Evolutionary conservation across 1,140 invertebrate genomes (phyloP).

Genomic region (Zaprionus africanus): DNA sequence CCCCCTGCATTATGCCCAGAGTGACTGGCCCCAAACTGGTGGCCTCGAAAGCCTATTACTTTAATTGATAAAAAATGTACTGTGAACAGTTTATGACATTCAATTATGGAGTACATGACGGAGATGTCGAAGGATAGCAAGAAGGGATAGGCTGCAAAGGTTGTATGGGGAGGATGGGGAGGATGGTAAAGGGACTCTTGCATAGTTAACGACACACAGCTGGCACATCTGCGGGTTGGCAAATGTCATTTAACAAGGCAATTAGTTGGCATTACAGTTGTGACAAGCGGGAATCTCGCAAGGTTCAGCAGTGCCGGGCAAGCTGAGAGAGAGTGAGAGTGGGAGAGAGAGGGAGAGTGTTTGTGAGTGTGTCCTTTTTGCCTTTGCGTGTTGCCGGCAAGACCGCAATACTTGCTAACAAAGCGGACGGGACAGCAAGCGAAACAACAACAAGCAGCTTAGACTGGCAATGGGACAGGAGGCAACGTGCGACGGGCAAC

Average conservation of each 20-base stretch:
- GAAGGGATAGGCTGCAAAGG: background rate
- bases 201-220: constrained; percentile 25
- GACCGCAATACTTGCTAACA: constrained; percentile 24
- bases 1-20: background rate
- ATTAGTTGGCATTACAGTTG: constrained; percentile 49
- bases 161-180: background rate
- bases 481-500: constrained; percentile 53
- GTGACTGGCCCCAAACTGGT: background rate
- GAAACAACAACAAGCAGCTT: constrained; percentile 17
- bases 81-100: constrained; percentile 20
- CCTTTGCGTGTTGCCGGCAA: constrained; percentile 40
- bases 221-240: constrained; percentile 27
- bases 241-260: constrained; percentile 59
- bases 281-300: constrained; percentile 46
- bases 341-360: background rate
- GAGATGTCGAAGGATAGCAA: background rate
- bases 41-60: background rate
- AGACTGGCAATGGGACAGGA: constrained; percentile 46
- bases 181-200: background rate
- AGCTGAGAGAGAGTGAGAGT: background rate
- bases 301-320: constrained; percentile 24
- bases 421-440: background rate
- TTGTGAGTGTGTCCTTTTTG: constrained; percentile 29
- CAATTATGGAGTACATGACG: constrained; percentile 25
- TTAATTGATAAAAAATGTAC: constrained; percentile 41